These are phyloP conservation scores for Drosophila kepulauana DNA, from an alignment of 1,140 invertebrate genomes.

Conservation along the genomic window DNA sequence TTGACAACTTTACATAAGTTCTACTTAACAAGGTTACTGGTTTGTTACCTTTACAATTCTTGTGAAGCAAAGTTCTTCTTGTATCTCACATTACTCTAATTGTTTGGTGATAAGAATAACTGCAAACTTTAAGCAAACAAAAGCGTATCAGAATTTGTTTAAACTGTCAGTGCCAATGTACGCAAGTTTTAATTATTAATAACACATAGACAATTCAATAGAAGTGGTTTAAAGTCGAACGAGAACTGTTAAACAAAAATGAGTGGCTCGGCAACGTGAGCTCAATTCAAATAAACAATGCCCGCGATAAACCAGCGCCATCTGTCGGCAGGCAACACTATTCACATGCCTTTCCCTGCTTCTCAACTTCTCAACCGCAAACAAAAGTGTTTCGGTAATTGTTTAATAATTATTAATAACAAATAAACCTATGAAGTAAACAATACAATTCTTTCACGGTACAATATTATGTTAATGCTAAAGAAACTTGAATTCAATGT, in stretches of 20 bases:
- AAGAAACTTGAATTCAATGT: too few species aligned
- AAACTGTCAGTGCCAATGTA: not conserved
- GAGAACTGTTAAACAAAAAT: too few species aligned
- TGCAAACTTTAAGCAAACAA: not conserved
- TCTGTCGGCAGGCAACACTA: too few species aligned
- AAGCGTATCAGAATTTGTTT: not conserved
- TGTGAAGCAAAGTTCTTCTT: not conserved
- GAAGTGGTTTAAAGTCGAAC: too few species aligned
- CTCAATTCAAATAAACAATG: slow-evolving; percentile 32
- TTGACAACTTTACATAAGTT: not conserved
- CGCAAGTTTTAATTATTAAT: too few species aligned
- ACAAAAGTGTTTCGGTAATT: not conserved
- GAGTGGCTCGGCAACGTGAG: not conserved
- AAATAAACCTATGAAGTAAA: too few species aligned
- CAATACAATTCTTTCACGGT: too few species aligned
- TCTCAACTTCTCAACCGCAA: not conserved
- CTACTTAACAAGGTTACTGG: not conserved
- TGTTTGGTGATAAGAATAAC: not conserved
- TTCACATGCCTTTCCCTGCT: not conserved
- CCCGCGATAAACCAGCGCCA: slow-evolving; percentile 37
- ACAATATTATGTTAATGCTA: too few species aligned
- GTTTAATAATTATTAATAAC: not conserved
- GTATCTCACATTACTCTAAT: not conserved
- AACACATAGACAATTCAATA: too few species aligned
- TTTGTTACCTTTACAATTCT: not conserved